Evolutionary conservation across 2,888 invertebrate genomes (phyloP).

Genomic region (Calliphora vomitoria): DNA sequence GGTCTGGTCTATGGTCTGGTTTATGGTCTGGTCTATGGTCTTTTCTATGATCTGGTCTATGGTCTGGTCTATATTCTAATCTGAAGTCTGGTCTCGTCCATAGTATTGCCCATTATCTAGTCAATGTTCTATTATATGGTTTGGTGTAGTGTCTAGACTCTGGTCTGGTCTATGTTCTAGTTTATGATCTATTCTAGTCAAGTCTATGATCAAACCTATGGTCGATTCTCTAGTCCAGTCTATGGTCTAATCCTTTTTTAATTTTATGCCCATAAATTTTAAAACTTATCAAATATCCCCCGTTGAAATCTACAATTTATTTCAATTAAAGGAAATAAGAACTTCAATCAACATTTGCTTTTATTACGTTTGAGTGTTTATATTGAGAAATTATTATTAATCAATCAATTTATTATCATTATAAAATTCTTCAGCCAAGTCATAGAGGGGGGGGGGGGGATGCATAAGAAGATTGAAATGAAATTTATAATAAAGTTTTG

Average conservation of each 20-base stretch:
- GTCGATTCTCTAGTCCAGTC: too few relatives aligned
- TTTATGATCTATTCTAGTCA: background rate
- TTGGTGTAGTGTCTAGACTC: background rate
- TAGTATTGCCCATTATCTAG: too few relatives aligned
- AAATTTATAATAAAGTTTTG: conserved; percentile 16
- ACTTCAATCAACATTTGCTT: conserved; percentile 14
- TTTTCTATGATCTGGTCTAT: background rate
- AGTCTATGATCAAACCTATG: too few relatives aligned
- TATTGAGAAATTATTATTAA: conserved; percentile 23
- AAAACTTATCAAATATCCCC: background rate
- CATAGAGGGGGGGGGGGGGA: background rate
- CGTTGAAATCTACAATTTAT: background rate
- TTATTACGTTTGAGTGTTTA: background rate
- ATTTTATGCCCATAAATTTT: too few relatives aligned
- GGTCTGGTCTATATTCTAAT: background rate
- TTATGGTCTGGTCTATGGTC: background rate
- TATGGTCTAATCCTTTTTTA: background rate
- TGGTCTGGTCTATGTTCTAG: background rate
- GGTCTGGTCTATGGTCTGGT: background rate
- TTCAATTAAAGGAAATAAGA: too few relatives aligned
- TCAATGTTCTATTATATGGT: background rate
- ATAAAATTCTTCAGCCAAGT: background rate
- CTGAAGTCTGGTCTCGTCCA: background rate
- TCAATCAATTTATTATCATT: conserved; percentile 48
- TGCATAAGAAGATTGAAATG: background rate